Conservation (phyloP, 2,888 invertebrate genomes). For the Drosophila formosana region DNA sequence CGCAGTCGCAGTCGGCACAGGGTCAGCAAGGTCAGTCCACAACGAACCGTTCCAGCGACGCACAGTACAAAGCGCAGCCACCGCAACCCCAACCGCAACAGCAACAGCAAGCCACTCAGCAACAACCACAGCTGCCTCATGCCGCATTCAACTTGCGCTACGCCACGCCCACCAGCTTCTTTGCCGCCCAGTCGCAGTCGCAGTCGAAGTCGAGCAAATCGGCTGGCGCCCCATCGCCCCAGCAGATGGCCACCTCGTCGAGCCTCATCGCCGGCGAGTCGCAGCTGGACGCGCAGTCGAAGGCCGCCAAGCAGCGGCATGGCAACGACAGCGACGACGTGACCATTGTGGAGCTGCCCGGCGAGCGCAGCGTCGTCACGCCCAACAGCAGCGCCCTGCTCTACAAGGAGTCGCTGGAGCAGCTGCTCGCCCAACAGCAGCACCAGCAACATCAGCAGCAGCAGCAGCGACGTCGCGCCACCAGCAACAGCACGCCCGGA, state of each 20-base stretch:
- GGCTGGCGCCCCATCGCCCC: slow-evolving; percentile 79
- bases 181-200: slow-evolving; percentile 1
- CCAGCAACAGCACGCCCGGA: slow-evolving; percentile 73
- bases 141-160: slow-evolving; percentile 63
- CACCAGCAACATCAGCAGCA: slow-evolving; percentile 52
- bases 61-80: slow-evolving; percentile 73
- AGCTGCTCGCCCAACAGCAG: slow-evolving; percentile 61
- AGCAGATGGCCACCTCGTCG: slow-evolving; percentile 76
- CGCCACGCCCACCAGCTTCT: slow-evolving; percentile 63
- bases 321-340: slow-evolving; percentile 55
- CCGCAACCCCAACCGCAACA: slow-evolving; percentile 41
- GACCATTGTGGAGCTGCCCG: slow-evolving; percentile 64
- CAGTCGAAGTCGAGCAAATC: slow-evolving; percentile 57
- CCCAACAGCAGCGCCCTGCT: slow-evolving; percentile 63
- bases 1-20: slow-evolving; percentile 13
- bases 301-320: slow-evolving; percentile 23
- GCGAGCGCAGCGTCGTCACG: slow-evolving; percentile 54
- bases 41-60: slow-evolving; percentile 62
- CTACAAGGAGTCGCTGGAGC: slow-evolving; percentile 73
- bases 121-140: slow-evolving; percentile 40
- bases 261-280: slow-evolving; percentile 39
- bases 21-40: slow-evolving; percentile 41
- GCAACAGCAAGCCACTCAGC: slow-evolving; percentile 21
- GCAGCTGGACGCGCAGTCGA: slow-evolving; percentile 26
- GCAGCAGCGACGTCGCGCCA: slow-evolving; percentile 58